phyloP scores from a whole-genome alignment of 2,888 invertebrate species.

The Tachina fera region DNA sequence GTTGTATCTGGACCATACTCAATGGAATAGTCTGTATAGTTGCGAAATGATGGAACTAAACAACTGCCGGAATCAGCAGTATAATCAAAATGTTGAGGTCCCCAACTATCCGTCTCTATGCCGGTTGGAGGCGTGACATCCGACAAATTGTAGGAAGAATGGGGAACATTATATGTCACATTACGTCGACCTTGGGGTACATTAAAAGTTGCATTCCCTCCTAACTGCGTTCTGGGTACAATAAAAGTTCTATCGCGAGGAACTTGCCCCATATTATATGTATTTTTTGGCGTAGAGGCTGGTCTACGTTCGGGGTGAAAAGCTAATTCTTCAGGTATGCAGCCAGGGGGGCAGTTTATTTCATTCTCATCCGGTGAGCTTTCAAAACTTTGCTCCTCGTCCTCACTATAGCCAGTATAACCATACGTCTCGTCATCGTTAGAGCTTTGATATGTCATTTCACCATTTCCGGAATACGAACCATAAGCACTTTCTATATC shows the following conservation, averaged over 20 bases:
- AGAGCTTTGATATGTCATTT: conserved; percentile 16
- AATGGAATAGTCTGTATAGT: conserved; percentile 71
- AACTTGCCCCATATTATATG: not conserved
- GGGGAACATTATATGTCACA: conserved; percentile 19
- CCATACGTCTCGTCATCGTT: not conserved
- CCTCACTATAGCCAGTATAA: not conserved
- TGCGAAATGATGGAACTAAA: conserved; percentile 62
- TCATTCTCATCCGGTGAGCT: conserved; percentile 34
- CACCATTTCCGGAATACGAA: not conserved
- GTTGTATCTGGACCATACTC: conserved; percentile 57
- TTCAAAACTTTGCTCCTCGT: conserved; percentile 35
- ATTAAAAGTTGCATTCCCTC: conserved; percentile 38
- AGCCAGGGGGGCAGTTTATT: not conserved
- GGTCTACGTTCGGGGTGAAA: not conserved
- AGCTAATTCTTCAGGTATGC: conserved; percentile 18
- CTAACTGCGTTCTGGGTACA: not conserved
- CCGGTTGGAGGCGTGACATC: not conserved
- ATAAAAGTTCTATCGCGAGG: conserved; percentile 3
- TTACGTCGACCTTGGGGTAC: conserved; percentile 25
- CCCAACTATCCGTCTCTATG: conserved; percentile 6
- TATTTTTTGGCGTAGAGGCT: conserved; percentile 9
- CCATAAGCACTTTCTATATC: conserved; percentile 75
- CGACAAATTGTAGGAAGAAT: not conserved
- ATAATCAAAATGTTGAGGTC: conserved; percentile 24
- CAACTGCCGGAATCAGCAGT: not conserved